Conservation (phyloP, 2,888 invertebrate genomes). For the Lasioglossum zephyrum region DNA sequence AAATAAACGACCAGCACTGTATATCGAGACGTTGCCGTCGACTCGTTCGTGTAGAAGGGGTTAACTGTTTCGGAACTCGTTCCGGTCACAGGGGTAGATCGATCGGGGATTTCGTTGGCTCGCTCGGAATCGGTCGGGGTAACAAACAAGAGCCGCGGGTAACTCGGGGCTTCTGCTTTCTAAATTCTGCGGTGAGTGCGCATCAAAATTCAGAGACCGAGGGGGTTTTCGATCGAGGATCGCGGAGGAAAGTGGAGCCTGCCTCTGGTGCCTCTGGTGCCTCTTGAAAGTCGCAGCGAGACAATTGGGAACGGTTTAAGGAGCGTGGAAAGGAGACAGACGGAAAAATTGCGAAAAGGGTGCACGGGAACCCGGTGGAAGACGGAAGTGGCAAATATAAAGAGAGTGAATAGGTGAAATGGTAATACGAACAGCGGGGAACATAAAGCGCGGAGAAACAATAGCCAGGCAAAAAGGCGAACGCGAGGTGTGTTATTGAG, state of each 20-base stretch:
- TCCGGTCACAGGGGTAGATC: conserved; percentile 3
- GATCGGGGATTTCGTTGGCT: conserved; percentile 5
- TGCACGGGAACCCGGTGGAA: background rate
- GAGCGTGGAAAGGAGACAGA: conserved; percentile 11
- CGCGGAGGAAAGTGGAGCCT: conserved; percentile 23
- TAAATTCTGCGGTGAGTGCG: conserved; percentile 53
- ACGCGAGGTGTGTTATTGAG: background rate
- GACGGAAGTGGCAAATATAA: background rate
- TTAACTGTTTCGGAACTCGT: conserved; percentile 7
- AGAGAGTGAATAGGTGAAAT: conserved; percentile 12
- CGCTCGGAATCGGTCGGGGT: background rate
- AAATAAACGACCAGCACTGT: background rate
- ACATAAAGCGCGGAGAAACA: background rate
- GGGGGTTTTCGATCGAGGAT: conserved; percentile 23
- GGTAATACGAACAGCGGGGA: background rate
- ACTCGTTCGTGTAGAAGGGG: background rate
- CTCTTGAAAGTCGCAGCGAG: conserved; percentile 20
- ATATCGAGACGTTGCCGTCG: background rate
- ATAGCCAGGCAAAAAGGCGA: background rate
- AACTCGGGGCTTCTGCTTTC: conserved; percentile 38
- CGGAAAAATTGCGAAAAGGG: conserved; percentile 9
- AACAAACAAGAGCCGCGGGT: conserved; percentile 24
- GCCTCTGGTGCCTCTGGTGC: conserved; percentile 19
- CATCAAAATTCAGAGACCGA: conserved; percentile 47
- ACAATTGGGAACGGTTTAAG: conserved; percentile 21